Conservation (phyloP, 2,888 invertebrate genomes). For the Volucella bombylans region DNA sequence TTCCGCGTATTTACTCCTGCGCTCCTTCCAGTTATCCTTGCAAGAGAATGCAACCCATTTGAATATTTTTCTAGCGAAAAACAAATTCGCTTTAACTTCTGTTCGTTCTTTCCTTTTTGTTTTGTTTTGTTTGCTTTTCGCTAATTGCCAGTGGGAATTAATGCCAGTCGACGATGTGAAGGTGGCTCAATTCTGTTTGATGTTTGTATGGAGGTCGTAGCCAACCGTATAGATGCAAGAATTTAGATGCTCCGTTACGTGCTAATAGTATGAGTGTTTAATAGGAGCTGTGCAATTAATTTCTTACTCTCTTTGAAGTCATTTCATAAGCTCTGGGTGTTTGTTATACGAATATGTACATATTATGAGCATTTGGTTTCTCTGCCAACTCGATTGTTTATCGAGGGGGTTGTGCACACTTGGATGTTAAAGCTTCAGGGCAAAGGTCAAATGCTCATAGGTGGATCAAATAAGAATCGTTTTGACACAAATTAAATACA, state of each 20-base stretch:
- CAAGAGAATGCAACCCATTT: conserved; percentile 53
- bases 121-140: conserved; percentile 62
- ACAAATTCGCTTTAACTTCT: conserved; percentile 57
- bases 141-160: conserved; percentile 73
- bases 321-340: background rate
- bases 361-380: too few species aligned
- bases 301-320: conserved; percentile 38
- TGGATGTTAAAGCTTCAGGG: too few species aligned
- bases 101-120: conserved; percentile 15
- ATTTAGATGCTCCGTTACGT: conserved; percentile 15
- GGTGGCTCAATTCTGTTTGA: conserved; percentile 59
- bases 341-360: too few species aligned
- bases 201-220: conserved; percentile 36
- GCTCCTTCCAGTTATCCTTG: conserved; percentile 4
- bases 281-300: conserved; percentile 28
- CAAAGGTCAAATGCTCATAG: too few species aligned
- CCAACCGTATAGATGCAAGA: background rate
- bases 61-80: conserved; percentile 64
- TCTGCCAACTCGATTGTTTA: too few species aligned
- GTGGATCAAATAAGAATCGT: too few species aligned
- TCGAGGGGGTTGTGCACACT: too few species aligned
- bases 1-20: conserved; percentile 34
- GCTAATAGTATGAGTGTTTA: background rate
- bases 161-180: conserved; percentile 62
- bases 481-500: too few species aligned